Base-by-base conservation (phyloP, 2,113 vertebrate species). In the Egretta garzetta region DNA sequence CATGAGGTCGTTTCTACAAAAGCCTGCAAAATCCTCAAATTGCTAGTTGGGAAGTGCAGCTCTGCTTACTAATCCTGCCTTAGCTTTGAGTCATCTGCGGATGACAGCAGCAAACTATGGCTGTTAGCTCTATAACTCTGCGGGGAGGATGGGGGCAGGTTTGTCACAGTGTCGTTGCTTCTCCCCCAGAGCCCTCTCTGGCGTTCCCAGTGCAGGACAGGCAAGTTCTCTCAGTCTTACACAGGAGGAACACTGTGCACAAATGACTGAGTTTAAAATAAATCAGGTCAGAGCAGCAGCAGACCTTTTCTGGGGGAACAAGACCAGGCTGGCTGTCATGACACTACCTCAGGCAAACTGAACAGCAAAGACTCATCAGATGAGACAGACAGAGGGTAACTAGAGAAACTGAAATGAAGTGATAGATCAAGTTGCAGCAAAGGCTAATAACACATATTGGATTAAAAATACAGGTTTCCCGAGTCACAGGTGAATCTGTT, bases 101-200 rank as follows among this genome's bases (percentile, higher is more conserved):
- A 60, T 89, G 58, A 47, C 67, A 80, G 50, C 93, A 80, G 50
- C 35, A 32, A 19, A 23, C 35, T n/a, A 45, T 19, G 60, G 18
- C 5, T 35, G 21, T 26, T 80, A 79, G 49, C 64, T 64, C 3
- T 41, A 4, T 7, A 52, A 4, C 53, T 50, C 59, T n/a, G 52
- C 77, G 33, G 56, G 14, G 26, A 77, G 56, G 21, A 28, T 47
- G 86, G 56, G 6, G 50, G 21, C 47, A 68, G 53, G 39, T 56
- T 33, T 43, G 60, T 55, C 60, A 59, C 59, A 8, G 37, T 1
- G 1, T 32, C 0, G 0, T 12, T 66, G 14, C 72, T 58, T 62
- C 47, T 68, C 9, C 35, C 43, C 16, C 9, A 4, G 1, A 87
- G 35, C 49, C 49, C 28, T 10, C 52, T 37, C 74, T 66, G 50